Evolutionary conservation across 2,888 invertebrate genomes (phyloP).

Genomic region (Dolichopus griseipennis): DNA sequence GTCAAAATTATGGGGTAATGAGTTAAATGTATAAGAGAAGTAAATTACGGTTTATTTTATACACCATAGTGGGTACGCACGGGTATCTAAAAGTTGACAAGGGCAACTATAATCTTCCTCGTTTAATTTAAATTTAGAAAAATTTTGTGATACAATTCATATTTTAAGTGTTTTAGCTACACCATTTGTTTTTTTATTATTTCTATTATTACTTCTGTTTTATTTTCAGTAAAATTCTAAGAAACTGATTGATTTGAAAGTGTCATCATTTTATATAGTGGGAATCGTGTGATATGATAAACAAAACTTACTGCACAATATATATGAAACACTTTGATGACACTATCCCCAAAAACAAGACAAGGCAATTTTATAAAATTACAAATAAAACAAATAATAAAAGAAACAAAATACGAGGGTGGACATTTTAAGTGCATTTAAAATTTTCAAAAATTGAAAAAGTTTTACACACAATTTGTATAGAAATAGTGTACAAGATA

Average conservation of each 20-base stretch:
- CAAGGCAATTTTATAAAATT: too few species aligned
- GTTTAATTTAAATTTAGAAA: neutral
- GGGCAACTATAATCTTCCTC: too few species aligned
- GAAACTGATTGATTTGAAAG: neutral
- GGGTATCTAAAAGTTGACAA: too few species aligned
- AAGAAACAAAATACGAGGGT: neutral
- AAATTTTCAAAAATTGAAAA: too few species aligned
- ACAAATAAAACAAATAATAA: neutral
- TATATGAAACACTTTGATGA: neutral
- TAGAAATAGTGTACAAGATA: too few species aligned
- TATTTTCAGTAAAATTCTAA: neutral
- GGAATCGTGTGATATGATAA: neutral
- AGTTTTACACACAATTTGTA: too few species aligned
- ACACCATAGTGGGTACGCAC: too few species aligned
- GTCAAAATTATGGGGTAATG: too few species aligned
- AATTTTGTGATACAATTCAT: neutral
- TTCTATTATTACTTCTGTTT: neutral
- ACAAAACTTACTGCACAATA: neutral
- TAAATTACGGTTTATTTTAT: too few species aligned
- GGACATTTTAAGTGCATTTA: neutral
- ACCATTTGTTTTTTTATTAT: too few species aligned
- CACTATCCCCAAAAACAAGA: neutral
- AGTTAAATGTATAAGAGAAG: too few species aligned
- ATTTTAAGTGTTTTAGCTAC: neutral
- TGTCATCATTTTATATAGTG: neutral